phyloP scores from a whole-genome alignment of 2,113 vertebrate species.

The Pseudorhombus dupliciocellatus region DNA sequence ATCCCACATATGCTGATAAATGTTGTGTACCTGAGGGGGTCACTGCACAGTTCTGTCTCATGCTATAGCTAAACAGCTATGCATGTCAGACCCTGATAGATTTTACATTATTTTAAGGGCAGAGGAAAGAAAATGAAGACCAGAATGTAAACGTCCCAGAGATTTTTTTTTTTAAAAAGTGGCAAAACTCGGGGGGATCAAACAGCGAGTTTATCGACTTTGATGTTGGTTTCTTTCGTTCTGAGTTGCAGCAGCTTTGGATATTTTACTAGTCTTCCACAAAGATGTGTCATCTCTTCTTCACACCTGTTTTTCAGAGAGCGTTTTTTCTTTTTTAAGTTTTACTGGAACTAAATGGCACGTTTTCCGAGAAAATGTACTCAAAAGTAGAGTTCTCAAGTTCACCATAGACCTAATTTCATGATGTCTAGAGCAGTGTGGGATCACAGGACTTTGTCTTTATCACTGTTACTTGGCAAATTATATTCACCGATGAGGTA shows the following conservation, averaged over 20 bases:
- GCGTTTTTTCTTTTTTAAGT: constrained; percentile 16
- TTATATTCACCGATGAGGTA: too few species aligned
- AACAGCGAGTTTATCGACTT: constrained; percentile 69
- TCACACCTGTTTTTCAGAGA: constrained; percentile 59
- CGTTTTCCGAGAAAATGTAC: not conserved
- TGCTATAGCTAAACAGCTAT: constrained; percentile 19
- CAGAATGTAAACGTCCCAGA: constrained; percentile 71
- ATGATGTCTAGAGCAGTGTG: too few species aligned
- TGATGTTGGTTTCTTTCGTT: constrained; percentile 74
- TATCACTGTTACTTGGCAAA: too few species aligned
- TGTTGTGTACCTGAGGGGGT: constrained; percentile 32
- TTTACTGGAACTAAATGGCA: constrained; percentile 18
- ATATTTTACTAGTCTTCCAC: constrained; percentile 74
- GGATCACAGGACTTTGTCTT: too few species aligned
- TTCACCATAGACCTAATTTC: too few species aligned
- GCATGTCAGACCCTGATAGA: constrained; percentile 51
- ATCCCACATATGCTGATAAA: constrained; percentile 45
- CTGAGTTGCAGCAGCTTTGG: constrained; percentile 58
- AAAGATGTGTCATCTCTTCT: constrained; percentile 54
- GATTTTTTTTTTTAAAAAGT: constrained; percentile 67
- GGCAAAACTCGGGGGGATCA: constrained; percentile 70
- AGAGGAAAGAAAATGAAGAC: constrained; percentile 73
- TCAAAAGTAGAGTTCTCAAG: not conserved
- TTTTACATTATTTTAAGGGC: constrained; percentile 66
- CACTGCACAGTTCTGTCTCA: constrained; percentile 19